These are phyloP conservation scores for Parnassius orleans DNA, from an alignment of 2,888 invertebrate genomes.

Conservation along the genomic window DNA sequence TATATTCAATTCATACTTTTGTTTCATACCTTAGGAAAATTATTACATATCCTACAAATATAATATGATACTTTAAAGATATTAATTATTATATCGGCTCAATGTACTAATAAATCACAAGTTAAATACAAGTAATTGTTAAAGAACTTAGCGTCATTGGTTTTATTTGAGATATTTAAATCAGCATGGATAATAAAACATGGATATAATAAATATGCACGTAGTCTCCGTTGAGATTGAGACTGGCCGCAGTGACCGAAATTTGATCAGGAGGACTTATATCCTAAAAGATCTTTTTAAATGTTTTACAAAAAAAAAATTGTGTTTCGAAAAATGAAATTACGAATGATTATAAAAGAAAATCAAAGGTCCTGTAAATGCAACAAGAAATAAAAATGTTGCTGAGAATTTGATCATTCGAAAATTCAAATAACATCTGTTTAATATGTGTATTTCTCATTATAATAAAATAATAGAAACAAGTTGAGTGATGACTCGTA, in stretches of 20 bases:
- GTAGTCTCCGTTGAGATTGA: too few species aligned
- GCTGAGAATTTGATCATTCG: too few species aligned
- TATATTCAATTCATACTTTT: background rate
- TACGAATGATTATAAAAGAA: too few species aligned
- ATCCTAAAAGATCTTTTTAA: too few species aligned
- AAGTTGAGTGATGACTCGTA: conserved; percentile 25
- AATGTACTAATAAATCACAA: conserved; percentile 16
- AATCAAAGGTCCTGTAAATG: too few species aligned
- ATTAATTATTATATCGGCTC: conserved; percentile 3
- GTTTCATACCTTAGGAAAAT: too few species aligned
- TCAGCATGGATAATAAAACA: background rate
- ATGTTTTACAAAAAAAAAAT: background rate
- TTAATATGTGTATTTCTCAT: background rate
- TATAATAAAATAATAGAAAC: conserved; percentile 13
- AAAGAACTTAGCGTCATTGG: conserved; percentile 3
- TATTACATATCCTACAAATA: background rate
- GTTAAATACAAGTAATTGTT: conserved; percentile 11
- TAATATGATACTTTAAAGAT: conserved; percentile 7
- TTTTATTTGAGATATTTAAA: conserved; percentile 3
- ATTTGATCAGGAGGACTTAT: too few species aligned
- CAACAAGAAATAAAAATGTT: too few species aligned
- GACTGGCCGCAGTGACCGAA: too few species aligned
- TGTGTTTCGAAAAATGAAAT: background rate
- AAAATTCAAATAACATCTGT: conserved; percentile 4
- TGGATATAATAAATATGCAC: conserved; percentile 12